These are phyloP conservation scores for Petroica traversi DNA, from an alignment of 2,113 vertebrate species.

Conservation along the genomic window DNA sequence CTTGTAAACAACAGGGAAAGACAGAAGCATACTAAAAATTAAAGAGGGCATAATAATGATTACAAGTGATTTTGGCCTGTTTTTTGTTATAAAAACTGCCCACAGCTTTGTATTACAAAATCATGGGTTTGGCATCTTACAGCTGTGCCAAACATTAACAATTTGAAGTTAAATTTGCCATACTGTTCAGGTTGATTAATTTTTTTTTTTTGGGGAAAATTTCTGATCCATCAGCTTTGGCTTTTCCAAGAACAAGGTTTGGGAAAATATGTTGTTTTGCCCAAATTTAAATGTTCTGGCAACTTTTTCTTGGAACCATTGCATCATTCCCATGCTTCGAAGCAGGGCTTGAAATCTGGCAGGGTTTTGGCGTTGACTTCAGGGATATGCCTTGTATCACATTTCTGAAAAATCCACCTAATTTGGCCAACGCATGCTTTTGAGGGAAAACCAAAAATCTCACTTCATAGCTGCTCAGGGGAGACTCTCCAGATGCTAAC, in stretches of 20 bases:
- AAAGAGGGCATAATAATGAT: background rate
- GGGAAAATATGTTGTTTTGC: slow-evolving; percentile 10
- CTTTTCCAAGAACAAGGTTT: slow-evolving; percentile 18
- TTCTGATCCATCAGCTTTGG: slow-evolving; percentile 1
- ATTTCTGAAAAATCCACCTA: slow-evolving; percentile 18
- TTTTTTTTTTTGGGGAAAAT: background rate
- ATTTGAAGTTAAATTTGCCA: slow-evolving; percentile 4
- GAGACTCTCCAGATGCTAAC: background rate
- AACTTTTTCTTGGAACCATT: slow-evolving; percentile 40
- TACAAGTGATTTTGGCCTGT: background rate
- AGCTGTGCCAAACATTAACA: background rate
- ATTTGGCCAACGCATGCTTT: background rate
- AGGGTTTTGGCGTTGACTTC: background rate
- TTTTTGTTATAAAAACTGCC: background rate
- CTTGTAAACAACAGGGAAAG: background rate
- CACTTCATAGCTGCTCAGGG: background rate
- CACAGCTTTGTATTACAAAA: background rate
- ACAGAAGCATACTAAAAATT: background rate
- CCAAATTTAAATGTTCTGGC: slow-evolving; percentile 47
- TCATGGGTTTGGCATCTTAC: background rate
- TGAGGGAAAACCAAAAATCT: background rate
- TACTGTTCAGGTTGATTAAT: background rate
- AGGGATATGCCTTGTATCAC: background rate
- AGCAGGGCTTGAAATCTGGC: slow-evolving; percentile 26
- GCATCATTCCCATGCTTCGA: slow-evolving; percentile 21